phyloP scores from a whole-genome alignment of 2,113 vertebrate species.

The Siniperca chuatsi region DNA sequence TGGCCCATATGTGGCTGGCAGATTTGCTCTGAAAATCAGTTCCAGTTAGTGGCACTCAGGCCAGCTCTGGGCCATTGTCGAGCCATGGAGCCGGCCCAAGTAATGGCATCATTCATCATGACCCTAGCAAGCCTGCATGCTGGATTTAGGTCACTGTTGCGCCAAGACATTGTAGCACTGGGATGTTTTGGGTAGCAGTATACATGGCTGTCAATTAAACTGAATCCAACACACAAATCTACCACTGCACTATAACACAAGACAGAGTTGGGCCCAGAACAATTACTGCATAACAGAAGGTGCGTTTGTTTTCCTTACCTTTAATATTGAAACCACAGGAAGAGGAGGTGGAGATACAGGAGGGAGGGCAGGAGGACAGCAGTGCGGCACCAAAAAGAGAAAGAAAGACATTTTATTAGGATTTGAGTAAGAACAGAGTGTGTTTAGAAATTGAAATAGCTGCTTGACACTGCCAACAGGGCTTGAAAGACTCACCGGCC shows the following conservation, averaged over 20 bases:
- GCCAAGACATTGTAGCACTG: not conserved
- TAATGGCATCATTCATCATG: not conserved
- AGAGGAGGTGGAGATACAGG: not conserved
- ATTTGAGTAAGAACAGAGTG: not conserved
- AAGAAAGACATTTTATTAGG: conserved; percentile 34
- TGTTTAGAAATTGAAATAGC: not conserved
- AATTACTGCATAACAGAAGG: not conserved
- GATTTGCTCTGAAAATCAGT: not conserved
- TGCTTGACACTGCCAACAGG: not conserved
- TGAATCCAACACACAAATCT: not conserved
- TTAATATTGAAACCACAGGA: not conserved
- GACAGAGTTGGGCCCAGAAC: not conserved
- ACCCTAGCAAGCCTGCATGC: accelerated
- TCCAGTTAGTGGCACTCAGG: not conserved
- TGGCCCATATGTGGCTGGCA: not conserved
- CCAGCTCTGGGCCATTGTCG: not conserved
- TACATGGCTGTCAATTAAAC: not conserved
- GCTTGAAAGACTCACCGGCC: not conserved
- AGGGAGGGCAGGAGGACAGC: not conserved
- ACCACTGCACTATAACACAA: not conserved
- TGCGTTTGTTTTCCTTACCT: conserved; percentile 59
- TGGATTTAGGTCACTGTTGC: not conserved
- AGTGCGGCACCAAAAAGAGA: conserved; percentile 38
- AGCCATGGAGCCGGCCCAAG: not conserved
- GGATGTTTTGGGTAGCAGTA: not conserved